These are phyloP conservation scores for Nautilus pompilius DNA, from an alignment of 1,140 invertebrate species.

Conservation along the genomic window DNA sequence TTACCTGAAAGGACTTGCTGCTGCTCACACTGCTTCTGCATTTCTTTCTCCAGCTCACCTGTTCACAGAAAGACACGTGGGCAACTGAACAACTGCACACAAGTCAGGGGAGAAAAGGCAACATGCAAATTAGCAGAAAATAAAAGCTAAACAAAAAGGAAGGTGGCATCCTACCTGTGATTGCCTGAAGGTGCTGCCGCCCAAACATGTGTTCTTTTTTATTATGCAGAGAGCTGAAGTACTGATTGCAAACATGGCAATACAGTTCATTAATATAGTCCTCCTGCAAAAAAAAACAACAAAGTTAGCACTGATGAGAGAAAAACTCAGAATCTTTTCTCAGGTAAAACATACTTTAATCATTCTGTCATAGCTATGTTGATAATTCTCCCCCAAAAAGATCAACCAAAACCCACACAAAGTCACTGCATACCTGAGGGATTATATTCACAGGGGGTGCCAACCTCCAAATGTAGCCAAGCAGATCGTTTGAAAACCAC, in stretches of 20 bases:
- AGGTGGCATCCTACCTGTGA: slow-evolving; percentile 25
- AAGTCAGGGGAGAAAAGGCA: background rate
- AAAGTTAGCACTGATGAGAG: no score
- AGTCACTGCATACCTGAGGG: no score
- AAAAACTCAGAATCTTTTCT: no score
- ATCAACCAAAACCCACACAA: no score
- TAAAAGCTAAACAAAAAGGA: background rate
- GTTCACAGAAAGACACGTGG: background rate
- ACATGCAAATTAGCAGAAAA: background rate
- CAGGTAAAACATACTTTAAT: no score
- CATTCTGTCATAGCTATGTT: no score
- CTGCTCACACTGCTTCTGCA: slow-evolving; percentile 13
- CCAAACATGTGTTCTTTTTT: slow-evolving; percentile 63
- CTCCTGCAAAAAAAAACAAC: slow-evolving; percentile 19
- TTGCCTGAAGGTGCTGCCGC: slow-evolving; percentile 58
- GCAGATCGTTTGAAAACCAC: no score
- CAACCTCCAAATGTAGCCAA: no score
- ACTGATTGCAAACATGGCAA: slow-evolving; percentile 62
- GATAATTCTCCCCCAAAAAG: no score
- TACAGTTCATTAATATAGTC: slow-evolving; percentile 60
- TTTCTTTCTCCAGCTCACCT: slow-evolving; percentile 23
- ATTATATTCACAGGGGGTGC: no score
- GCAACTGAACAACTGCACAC: background rate
- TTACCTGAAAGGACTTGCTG: no score
- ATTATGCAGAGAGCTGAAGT: slow-evolving; percentile 62